Conservation (phyloP, 2,888 invertebrate genomes). For the Malthinus flaveolus region DNA sequence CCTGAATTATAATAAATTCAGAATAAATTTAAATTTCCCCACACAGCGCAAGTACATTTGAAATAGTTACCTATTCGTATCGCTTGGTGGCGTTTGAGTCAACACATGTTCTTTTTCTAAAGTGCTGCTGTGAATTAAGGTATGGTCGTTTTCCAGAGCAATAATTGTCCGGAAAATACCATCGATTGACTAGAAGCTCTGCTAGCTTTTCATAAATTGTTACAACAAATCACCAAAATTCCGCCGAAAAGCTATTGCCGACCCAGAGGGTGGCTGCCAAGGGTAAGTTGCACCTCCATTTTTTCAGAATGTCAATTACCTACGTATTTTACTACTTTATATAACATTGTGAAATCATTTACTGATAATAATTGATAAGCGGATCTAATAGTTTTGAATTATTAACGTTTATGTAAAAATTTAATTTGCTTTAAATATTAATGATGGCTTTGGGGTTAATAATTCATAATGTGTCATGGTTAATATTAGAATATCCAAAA, state of each 20-base stretch:
- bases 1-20: too few relatives aligned
- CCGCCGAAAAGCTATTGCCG: constrained; percentile 77
- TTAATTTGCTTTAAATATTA: too few relatives aligned
- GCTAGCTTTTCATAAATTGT: constrained; percentile 51
- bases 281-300: constrained; percentile 54
- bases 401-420: too few relatives aligned
- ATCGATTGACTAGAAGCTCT: constrained; percentile 48
- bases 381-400: too few relatives aligned
- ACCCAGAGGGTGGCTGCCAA: constrained; percentile 80
- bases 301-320: constrained; percentile 21
- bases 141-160: constrained; percentile 42
- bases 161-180: constrained; percentile 34
- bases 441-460: too few relatives aligned
- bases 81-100: constrained; percentile 2
- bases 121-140: constrained; percentile 32
- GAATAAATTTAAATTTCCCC: neutral
- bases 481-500: too few relatives aligned
- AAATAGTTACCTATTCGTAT: neutral
- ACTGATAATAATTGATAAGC: neutral
- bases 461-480: too few relatives aligned
- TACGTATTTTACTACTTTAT: neutral
- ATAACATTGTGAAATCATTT: neutral
- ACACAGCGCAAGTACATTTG: too few relatives aligned
- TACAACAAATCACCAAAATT: constrained; percentile 72
- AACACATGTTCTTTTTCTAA: constrained; percentile 11